Evolutionary conservation across 1,140 invertebrate species (phyloP), one percentile per base, ranked within the genome.

Genomic region (Lepidurus packardi): DNA sequence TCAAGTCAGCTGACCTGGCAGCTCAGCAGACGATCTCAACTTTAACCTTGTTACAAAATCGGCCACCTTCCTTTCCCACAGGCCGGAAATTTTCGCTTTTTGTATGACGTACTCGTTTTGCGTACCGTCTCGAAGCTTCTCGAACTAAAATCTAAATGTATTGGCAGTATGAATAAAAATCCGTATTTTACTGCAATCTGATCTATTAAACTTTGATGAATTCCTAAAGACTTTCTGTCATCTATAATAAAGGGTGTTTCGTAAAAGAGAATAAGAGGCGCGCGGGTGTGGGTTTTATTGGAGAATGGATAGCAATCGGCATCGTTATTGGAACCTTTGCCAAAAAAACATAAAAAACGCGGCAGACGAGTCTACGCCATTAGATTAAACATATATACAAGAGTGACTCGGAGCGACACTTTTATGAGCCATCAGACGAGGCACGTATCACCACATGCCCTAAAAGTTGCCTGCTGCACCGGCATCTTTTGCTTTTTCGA

Each of bases 331-430:
- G 21, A 65, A 65, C 9, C 9, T 65, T 65, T 65, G 53, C 16
- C 53, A n/a, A 65, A 65, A 65, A 65, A 65, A 65, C 10, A 21
- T 0, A 21, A 34, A 34, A 34, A 34, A 34, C 53, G 53, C 53
- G 53, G 53, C 53, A 65, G 53, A 65, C 53, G 21, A 65, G 53
- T 65, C 53, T 65, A 65, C 53, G 53, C 53, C 53, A 65, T 65
- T 65, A 65, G 53, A 65, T 65, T 65, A 65, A 65, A 65, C 53
- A 65, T 65, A 65, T 65, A 65, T 65, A 65, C 53, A 65, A 65
- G 53, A 65, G 53, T 65, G 53, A 65, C 53, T 65, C 53, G 53
- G 53, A 65, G 53, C 53, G 53, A 65, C 53, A 65, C 53, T 65
- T 65, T 65, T 65, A 65, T 65, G 53, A 65, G 53, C 53, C 53